Conservation (phyloP, 2,888 invertebrate genomes). For the Calameuta idolon region DNA sequence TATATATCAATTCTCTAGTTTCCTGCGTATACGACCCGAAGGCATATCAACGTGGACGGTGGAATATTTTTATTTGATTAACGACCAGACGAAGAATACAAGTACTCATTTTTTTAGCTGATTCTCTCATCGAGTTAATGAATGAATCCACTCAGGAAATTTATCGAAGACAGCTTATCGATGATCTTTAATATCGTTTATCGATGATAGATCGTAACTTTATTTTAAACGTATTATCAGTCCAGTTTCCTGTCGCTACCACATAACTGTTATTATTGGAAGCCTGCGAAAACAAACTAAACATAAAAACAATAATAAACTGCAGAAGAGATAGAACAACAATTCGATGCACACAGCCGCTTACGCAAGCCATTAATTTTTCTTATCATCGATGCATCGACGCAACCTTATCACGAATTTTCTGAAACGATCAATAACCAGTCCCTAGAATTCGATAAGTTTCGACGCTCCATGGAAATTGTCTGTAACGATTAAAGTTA, state of each 20-base stretch:
- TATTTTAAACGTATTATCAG: background rate
- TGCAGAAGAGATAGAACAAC: background rate
- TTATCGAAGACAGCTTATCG: background rate
- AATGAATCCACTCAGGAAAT: background rate
- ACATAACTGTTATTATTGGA: background rate
- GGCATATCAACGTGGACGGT: background rate
- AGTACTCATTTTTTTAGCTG: background rate
- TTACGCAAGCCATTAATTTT: background rate
- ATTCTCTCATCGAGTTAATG: background rate
- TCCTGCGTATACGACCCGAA: background rate
- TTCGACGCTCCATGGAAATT: background rate
- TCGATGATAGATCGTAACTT: background rate
- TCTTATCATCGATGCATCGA: background rate
- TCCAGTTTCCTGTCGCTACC: background rate
- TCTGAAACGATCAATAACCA: background rate
- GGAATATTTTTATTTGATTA: background rate
- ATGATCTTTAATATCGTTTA: background rate
- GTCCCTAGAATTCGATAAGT: background rate
- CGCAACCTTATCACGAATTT: background rate
- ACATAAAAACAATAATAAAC: background rate
- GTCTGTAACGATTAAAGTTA: background rate
- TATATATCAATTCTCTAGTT: background rate
- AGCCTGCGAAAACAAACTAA: background rate
- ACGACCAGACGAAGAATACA: background rate
- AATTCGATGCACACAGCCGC: background rate